Evolutionary conservation across 1,140 invertebrate species (phyloP).

Genomic region (Pseudachorutes palmiensis): DNA sequence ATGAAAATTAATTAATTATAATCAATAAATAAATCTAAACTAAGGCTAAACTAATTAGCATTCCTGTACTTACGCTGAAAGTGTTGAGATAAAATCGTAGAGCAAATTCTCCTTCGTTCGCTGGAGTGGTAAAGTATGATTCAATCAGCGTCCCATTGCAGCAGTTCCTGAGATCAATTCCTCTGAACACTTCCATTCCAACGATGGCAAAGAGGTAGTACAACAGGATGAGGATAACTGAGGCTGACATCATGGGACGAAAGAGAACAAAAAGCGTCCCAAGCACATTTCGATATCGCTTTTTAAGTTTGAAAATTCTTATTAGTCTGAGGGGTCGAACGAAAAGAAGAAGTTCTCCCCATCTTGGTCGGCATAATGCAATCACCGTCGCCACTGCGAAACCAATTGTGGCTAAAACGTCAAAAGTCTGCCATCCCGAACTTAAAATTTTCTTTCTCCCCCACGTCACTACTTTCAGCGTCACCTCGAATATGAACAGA

Average conservation of each 20-base stretch:
- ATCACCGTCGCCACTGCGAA: conserved; percentile 25
- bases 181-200: conserved; percentile 7
- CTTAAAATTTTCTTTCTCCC: conserved; percentile 63
- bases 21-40: conserved; percentile 1
- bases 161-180: conserved; percentile 63
- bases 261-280: conserved; percentile 67
- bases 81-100: conserved; percentile 60
- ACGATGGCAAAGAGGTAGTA: conserved; percentile 49
- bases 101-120: conserved; percentile 52
- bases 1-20: background rate
- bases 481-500: conserved; percentile 69
- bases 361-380: conserved; percentile 13
- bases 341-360: conserved; percentile 29
- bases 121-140: conserved; percentile 67
- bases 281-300: conserved; percentile 78
- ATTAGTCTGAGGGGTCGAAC: conserved; percentile 55
- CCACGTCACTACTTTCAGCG: conserved; percentile 62
- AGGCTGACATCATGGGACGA: conserved; percentile 46
- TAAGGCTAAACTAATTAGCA: too few relatives aligned
- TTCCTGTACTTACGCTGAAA: conserved; percentile 23
- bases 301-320: conserved; percentile 70
- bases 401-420: conserved; percentile 58
- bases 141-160: conserved; percentile 76
- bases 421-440: conserved; percentile 80
- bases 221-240: conserved; percentile 71